phyloP scores from a whole-genome alignment of 2,797 vertebrate genomes.

The Protonibea diacanthus region DNA sequence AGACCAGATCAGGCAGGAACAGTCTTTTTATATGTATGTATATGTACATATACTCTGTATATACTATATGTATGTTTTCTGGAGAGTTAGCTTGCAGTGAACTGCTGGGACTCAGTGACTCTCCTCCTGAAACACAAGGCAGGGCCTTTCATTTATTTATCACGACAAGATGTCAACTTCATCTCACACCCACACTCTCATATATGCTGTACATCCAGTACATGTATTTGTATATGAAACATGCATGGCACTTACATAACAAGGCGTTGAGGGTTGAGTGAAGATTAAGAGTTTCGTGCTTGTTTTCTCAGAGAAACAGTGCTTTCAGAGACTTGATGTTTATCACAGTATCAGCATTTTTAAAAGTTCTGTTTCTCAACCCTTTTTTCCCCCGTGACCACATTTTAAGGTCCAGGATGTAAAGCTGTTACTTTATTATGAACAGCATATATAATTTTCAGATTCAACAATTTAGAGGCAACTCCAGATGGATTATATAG shows the following conservation, averaged over 20 bases:
- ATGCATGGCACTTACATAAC: slow-evolving; percentile 78
- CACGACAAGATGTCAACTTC: slow-evolving; percentile 69
- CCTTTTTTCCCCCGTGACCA: not conserved
- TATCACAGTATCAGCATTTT: not conserved
- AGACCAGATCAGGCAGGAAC: slow-evolving; percentile 50
- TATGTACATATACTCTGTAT: slow-evolving; percentile 53
- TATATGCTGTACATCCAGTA: slow-evolving; percentile 58
- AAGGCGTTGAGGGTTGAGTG: not conserved
- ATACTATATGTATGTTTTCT: slow-evolving; percentile 40
- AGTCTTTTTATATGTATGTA: slow-evolving; percentile 43
- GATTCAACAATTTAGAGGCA: not conserved
- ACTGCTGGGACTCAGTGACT: slow-evolving; percentile 66
- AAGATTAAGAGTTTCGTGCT: slow-evolving; percentile 4
- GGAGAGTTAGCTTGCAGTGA: slow-evolving; percentile 56
- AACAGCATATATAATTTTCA: not conserved
- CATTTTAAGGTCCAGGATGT: not conserved
- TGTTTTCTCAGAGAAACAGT: slow-evolving; percentile 52
- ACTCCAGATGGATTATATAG: not conserved
- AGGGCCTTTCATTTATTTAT: slow-evolving; percentile 81
- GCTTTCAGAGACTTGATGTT: slow-evolving; percentile 33
- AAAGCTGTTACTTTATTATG: not conserved
- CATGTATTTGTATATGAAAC: slow-evolving; percentile 76
- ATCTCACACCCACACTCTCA: slow-evolving; percentile 65
- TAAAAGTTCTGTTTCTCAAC: slow-evolving; percentile 2
- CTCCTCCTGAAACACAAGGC: slow-evolving; percentile 68